Evolutionary conservation across 1,140 invertebrate genomes (phyloP), one percentile per base, ranked within the genome.

Genomic region (Drosophila lacteicornis): DNA sequence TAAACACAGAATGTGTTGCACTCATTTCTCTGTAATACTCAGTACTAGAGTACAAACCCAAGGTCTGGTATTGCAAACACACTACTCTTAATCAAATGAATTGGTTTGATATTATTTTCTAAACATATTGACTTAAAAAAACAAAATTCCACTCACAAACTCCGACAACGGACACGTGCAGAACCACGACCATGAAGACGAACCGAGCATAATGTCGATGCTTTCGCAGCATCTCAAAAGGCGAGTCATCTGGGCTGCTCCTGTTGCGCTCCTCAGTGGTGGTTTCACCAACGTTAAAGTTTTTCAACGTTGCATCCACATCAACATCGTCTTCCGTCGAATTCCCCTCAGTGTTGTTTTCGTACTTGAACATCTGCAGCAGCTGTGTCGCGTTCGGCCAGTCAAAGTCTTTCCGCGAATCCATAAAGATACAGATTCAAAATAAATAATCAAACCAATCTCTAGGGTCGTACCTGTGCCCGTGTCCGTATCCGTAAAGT

Each of bases 151-250:
- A 36, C 55, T 65, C 17, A 86, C 82, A 84, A 17, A 74, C 61
- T 33, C 53, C 76, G n/a, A 86, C 40, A 40, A 86, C 36, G 17
- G 86, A 33, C 27, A 83, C 36, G 25, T 86, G 83, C 13, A 86
- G 22, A n/a, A 86, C 15, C 8, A 86, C 40, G 4, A 66, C 76
- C 42, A 74, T 61, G 5, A 77, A 38, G 15, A 82, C 60, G 8
- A 86, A 40, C 2, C 62, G 79, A 17, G 51, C 50, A 25, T 58
- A 45, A 49, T 80, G 51, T 19, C 38, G 15, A 25, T 67, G 50
- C 5, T 47, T 30, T 13, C 13, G 27, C 11, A 65, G 12, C 6
- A 76, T 22, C 19, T 75, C 60, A 7, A 63, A 8, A 12, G 47
- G 12, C 13, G 36, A 27, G 13, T 27, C 38, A 11, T 8, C 5